phyloP scores from a whole-genome alignment of 2,113 vertebrate species.

The Psettodes erumei region DNA sequence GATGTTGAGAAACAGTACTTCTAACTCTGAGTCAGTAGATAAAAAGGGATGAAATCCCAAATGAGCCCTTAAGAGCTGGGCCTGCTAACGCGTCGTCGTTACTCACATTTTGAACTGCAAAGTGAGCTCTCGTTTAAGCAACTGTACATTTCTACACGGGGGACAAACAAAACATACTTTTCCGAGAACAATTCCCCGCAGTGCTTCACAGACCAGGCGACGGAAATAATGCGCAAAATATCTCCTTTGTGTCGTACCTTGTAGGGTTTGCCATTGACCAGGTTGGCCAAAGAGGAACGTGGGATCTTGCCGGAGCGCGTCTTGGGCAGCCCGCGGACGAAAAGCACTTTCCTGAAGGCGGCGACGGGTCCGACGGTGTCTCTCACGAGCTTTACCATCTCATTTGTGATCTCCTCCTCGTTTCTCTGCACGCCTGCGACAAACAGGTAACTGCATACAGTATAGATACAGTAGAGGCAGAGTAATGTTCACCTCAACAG shows the following conservation, averaged over 20 bases:
- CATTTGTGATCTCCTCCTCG: slow-evolving; percentile 78
- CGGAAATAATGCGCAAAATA: background rate
- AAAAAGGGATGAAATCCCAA: slow-evolving; percentile 6
- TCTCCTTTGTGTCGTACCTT: slow-evolving; percentile 76
- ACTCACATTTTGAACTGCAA: slow-evolving; percentile 7
- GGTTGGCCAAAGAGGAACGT: slow-evolving; percentile 87
- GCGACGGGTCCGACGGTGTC: slow-evolving; percentile 91
- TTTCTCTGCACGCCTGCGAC: slow-evolving; percentile 80
- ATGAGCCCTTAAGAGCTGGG: slow-evolving; percentile 8
- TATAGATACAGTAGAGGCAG: background rate
- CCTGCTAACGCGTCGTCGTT: slow-evolving; percentile 11
- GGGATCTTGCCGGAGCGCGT: slow-evolving; percentile 98
- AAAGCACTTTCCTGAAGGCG: slow-evolving; percentile 89
- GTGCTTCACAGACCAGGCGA: background rate
- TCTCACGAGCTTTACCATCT: slow-evolving; percentile 89
- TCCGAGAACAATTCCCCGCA: background rate
- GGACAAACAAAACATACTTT: background rate
- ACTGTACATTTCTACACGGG: background rate
- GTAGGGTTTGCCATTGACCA: slow-evolving; percentile 92
- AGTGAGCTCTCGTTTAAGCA: background rate
- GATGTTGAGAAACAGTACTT: no score
- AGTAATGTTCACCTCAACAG: no score
- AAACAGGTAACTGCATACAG: background rate
- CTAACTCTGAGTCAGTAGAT: slow-evolving; percentile 23
- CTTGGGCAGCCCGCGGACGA: slow-evolving; percentile 91